These are phyloP conservation scores for Zophobas morio DNA, from an alignment of 1,140 invertebrate species.

Conservation along the genomic window DNA sequence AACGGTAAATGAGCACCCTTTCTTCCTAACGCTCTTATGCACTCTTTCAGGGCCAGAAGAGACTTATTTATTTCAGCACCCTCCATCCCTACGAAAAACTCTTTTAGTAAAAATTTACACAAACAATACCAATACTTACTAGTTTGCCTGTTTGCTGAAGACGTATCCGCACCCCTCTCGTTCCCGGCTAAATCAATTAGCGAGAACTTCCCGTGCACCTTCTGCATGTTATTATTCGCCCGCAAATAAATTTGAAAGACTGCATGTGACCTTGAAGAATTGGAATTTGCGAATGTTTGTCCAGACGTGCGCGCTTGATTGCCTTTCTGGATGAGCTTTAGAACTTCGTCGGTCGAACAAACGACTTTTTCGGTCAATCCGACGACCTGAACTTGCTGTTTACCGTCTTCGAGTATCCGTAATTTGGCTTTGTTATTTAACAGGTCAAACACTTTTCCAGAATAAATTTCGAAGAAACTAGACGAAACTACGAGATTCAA, in stretches of 20 bases:
- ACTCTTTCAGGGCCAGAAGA: constrained; percentile 84
- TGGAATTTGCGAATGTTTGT: constrained; percentile 87
- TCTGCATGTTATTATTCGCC: constrained; percentile 60
- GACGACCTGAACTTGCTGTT: constrained; percentile 86
- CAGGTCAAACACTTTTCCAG: constrained; percentile 94
- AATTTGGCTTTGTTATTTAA: constrained; percentile 95
- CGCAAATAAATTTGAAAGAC: constrained; percentile 86
- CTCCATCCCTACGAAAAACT: constrained; percentile 73
- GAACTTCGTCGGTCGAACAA: constrained; percentile 82
- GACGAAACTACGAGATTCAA: constrained; percentile 81
- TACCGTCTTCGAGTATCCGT: constrained; percentile 88
- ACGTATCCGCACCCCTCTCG: constrained; percentile 84
- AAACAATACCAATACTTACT: constrained; percentile 61
- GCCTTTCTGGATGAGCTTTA: constrained; percentile 82
- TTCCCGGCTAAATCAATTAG: constrained; percentile 86
- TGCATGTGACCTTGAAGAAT: constrained; percentile 90
- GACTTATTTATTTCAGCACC: constrained; percentile 88
- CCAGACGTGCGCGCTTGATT: constrained; percentile 83
- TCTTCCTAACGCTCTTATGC: constrained; percentile 81
- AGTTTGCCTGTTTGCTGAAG: constrained; percentile 80
- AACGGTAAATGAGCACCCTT: constrained; percentile 82
- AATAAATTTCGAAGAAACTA: constrained; percentile 94
- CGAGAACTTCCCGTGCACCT: constrained; percentile 83
- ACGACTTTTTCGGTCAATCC: constrained; percentile 85
- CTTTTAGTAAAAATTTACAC: background rate